A percentile compares a stretch with the other conserved stretches of the same genome.
Conservation (phyloP, 2,113 vertebrate species). For the Gobiocypris rarus region DNA sequence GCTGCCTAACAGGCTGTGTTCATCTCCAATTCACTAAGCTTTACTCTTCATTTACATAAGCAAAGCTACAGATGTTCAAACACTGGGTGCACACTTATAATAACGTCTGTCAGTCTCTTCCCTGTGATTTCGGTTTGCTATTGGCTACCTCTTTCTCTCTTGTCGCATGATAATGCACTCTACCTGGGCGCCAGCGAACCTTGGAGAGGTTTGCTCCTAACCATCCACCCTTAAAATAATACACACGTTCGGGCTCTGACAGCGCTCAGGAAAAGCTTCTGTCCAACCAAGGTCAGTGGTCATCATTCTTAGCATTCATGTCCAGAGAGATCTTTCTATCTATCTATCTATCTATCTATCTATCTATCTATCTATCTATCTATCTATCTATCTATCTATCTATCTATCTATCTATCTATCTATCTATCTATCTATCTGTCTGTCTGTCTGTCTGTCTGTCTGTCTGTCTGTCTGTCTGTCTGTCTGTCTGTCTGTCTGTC, state of each 20-base stretch:
- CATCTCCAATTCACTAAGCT: conserved; percentile 14
- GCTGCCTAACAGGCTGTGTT: conserved; percentile 15
- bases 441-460: too few species aligned
- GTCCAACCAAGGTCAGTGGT: neutral
- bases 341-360: too few species aligned
- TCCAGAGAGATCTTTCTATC: neutral
- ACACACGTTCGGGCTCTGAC: neutral
- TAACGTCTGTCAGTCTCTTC: conserved; percentile 24
- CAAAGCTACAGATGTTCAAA: conserved; percentile 54
- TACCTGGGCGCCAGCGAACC: conserved; percentile 43
- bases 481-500: too few species aligned
- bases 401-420: too few species aligned
- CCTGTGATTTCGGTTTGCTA: conserved; percentile 10
- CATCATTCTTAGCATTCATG: conserved; percentile 19
- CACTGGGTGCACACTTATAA: conserved; percentile 8
- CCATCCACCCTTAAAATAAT: conserved; percentile 28
- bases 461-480: too few species aligned
- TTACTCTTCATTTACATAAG: conserved; percentile 40
- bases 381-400: too few species aligned
- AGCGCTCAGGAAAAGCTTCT: neutral
- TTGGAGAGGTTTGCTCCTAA: conserved; percentile 16
- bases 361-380: too few species aligned
- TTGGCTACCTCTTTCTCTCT: conserved; percentile 21
- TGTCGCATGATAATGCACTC: conserved; percentile 31
- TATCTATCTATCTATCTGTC: too few species aligned